A percentile compares a stretch with the other conserved stretches of the same genome.
These are phyloP conservation scores for Delphinus delphis DNA, from an alignment of 2,113 vertebrate genomes.

Conservation along the genomic window DNA sequence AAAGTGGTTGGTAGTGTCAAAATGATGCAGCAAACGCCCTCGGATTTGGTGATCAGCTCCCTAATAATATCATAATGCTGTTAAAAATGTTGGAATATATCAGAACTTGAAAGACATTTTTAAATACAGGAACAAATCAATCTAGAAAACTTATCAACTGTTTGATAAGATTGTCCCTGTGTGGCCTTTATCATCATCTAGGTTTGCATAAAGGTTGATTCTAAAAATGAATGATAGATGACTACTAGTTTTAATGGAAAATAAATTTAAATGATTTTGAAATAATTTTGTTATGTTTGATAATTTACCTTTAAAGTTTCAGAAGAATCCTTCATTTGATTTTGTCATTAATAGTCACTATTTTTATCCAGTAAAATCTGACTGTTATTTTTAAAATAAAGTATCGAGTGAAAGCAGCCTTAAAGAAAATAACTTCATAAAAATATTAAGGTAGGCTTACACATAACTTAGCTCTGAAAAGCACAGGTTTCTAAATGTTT, in stretches of 20 bases:
- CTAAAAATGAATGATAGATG: neutral
- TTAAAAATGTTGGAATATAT: neutral
- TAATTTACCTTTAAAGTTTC: conserved; percentile 33
- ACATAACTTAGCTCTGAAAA: neutral
- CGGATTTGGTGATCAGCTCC: neutral
- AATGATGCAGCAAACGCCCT: neutral
- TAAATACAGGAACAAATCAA: neutral
- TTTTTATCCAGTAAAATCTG: conserved; percentile 25
- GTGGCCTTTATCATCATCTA: neutral
- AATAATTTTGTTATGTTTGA: neutral
- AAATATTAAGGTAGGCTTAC: neutral
- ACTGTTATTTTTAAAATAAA: conserved; percentile 14
- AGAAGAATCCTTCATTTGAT: neutral
- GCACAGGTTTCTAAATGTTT: conserved; percentile 16
- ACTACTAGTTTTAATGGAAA: conserved; percentile 5
- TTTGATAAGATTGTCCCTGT: neutral
- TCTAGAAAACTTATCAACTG: neutral
- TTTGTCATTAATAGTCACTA: neutral
- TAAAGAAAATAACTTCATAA: neutral
- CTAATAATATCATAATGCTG: conserved; percentile 1
- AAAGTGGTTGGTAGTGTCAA: neutral
- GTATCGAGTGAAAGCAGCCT: neutral
- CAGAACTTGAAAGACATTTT: neutral
- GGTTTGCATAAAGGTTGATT: neutral
- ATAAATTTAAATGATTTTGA: neutral